A percentile compares a stretch with the other conserved stretches of the same genome.
Conservation (phyloP, 2,797 vertebrate genomes). For the Cryptoblepharus egeriae region DNA sequence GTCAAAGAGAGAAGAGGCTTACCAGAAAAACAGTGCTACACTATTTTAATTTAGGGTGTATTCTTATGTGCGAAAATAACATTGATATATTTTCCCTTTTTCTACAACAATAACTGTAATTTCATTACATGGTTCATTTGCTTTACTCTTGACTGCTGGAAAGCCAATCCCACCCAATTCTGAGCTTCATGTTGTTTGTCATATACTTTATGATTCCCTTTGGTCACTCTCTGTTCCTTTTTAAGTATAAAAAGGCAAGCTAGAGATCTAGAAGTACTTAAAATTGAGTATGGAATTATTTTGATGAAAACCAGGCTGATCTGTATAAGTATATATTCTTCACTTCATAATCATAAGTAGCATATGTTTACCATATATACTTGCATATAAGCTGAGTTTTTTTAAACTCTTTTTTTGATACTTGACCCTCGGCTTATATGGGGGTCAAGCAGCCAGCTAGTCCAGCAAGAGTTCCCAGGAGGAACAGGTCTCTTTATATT, state of each 20-base stretch:
- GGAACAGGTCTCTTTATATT: too few species aligned
- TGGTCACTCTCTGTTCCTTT: not conserved
- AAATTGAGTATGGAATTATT: too few species aligned
- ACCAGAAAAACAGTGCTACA: not conserved
- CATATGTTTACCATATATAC: too few species aligned
- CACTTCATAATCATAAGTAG: not conserved
- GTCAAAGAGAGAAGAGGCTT: not conserved
- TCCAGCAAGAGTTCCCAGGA: too few species aligned
- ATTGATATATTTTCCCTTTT: not conserved
- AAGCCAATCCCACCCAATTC: not conserved
- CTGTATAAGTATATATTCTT: not conserved
- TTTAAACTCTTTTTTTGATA: too few species aligned
- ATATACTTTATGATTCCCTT: not conserved
- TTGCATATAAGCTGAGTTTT: too few species aligned
- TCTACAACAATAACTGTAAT: not conserved
- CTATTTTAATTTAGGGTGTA: not conserved
- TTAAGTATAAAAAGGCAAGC: not conserved
- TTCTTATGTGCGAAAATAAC: not conserved
- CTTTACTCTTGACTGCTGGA: not conserved
- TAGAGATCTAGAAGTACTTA: not conserved
- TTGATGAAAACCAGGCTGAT: not conserved
- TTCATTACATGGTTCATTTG: not conserved
- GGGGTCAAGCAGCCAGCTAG: too few species aligned
- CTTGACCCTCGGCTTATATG: too few species aligned
- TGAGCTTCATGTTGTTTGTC: not conserved